Percentiles rank a stretch among this genome's conserved stretches.
Conservation (phyloP, 2,113 vertebrate species). For the Vidua chalybeata region DNA sequence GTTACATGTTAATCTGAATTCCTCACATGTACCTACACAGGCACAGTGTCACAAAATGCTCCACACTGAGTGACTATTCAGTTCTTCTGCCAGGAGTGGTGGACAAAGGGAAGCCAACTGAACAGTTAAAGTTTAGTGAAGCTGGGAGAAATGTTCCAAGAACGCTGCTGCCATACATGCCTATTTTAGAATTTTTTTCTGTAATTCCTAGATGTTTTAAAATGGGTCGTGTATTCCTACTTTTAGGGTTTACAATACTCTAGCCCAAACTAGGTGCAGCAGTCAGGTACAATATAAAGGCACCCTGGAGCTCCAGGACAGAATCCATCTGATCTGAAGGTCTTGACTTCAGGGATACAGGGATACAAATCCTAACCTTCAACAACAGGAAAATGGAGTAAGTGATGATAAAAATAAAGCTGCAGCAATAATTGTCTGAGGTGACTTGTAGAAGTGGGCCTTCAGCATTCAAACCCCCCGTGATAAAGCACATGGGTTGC, state of each 20-base stretch:
- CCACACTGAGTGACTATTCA: background rate
- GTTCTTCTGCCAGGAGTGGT: background rate
- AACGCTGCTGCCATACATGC: background rate
- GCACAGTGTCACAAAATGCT: background rate
- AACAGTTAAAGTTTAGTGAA: background rate
- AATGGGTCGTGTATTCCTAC: background rate
- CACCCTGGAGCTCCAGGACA: conserved; percentile 5
- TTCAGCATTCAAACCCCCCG: background rate
- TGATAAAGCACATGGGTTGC: background rate
- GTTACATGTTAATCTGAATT: background rate
- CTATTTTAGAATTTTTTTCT: background rate
- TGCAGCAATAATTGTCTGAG: background rate
- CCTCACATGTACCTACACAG: background rate
- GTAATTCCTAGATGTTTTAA: background rate
- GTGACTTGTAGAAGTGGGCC: background rate
- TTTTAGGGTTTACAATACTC: background rate
- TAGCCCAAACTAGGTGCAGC: background rate
- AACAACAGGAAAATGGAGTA: background rate
- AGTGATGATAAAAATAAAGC: background rate
- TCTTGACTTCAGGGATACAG: background rate
- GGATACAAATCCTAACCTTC: background rate
- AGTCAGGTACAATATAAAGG: background rate
- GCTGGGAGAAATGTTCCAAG: background rate
- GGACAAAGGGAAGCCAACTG: background rate
- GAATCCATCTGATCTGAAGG: background rate